Evolutionary conservation across 2,888 invertebrate genomes (phyloP), one percentile per base, ranked within the genome.

Genomic region (Volucella zonaria): DNA sequence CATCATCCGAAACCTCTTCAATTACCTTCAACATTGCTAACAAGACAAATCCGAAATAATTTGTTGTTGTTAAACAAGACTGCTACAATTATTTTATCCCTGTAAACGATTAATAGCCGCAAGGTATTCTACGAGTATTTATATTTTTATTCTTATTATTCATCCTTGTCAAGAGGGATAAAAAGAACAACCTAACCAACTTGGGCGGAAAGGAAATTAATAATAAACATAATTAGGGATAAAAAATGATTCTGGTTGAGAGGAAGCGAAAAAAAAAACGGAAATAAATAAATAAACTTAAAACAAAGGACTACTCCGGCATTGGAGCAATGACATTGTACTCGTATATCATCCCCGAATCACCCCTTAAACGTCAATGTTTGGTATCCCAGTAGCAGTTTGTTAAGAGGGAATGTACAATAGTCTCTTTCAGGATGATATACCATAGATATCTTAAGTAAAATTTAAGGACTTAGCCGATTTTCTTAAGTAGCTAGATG

Each of bases 211-310:
- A 38, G n/a, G 18, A 73, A 79, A 73, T 79, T 40, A 79, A 79
- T 79, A 67, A 79, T 79, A 79, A 73, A 66, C 66, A 71, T 67
- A 79, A 79, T 79, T 79, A 73, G 79, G 73, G 73, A 49, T 66
- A 56, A 71, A 70, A 56, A 54, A 40, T 38, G 51, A 49, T 56
- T 11, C 64, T 47, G 40, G 40, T 23, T 15, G 0, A 23, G 14
- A 51, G 6, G 18, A 6, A 47, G 23, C 4, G 18, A 47, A 15
- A 15, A 15, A 56, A 42, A 42, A 42, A 75, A 38, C 23, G 31
- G 31, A 31, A 6, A 6, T 31, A 31, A 31, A 31, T 31, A 31
- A 52, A 52, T 42, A 51, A 52, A 47, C 15, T 12, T 56, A 40
- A 56, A 45, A 61, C 51, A 76, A 66, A 71, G 11, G n/a, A 49